A percentile compares a stretch with the other conserved stretches of the same genome.
These are phyloP conservation scores for Solenodon paradoxus DNA, from an alignment of 2,113 vertebrate species.

Conservation along the genomic window DNA sequence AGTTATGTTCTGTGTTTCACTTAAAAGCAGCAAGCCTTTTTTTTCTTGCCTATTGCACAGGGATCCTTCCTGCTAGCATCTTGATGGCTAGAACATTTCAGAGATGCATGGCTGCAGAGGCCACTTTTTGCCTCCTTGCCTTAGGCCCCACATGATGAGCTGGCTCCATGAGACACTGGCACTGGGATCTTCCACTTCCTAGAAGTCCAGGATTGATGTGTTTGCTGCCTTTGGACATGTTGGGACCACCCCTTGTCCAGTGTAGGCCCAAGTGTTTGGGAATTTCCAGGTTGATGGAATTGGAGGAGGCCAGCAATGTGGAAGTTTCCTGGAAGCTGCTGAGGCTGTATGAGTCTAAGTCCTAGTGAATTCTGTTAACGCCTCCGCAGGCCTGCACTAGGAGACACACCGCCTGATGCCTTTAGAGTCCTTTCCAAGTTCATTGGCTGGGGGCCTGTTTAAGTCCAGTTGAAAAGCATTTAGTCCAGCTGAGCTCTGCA, in stretches of 20 bases:
- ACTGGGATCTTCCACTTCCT: background rate
- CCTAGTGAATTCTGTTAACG: background rate
- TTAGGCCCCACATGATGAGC: accelerated
- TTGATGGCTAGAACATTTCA: background rate
- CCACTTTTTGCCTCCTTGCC: background rate
- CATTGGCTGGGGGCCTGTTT: background rate
- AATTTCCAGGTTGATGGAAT: background rate
- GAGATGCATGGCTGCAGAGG: accelerated
- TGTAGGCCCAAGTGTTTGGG: background rate
- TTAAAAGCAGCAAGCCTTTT: background rate
- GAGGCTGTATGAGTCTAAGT: no score
- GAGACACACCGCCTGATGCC: background rate
- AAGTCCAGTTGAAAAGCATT: background rate
- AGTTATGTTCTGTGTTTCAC: background rate
- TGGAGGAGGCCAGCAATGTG: background rate
- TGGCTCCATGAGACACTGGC: background rate
- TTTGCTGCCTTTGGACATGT: accelerated
- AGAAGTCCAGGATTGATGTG: background rate
- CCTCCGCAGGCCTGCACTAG: background rate
- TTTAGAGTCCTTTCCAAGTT: background rate
- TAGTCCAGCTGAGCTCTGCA: background rate
- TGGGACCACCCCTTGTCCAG: background rate
- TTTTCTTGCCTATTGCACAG: background rate
- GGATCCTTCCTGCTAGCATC: background rate
- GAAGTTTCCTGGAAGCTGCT: background rate